A percentile compares a stretch with the other conserved stretches of the same genome.
Evolutionary conservation across 2,113 vertebrate genomes (phyloP).

Genomic region (Nothoprocta perdicaria): DNA sequence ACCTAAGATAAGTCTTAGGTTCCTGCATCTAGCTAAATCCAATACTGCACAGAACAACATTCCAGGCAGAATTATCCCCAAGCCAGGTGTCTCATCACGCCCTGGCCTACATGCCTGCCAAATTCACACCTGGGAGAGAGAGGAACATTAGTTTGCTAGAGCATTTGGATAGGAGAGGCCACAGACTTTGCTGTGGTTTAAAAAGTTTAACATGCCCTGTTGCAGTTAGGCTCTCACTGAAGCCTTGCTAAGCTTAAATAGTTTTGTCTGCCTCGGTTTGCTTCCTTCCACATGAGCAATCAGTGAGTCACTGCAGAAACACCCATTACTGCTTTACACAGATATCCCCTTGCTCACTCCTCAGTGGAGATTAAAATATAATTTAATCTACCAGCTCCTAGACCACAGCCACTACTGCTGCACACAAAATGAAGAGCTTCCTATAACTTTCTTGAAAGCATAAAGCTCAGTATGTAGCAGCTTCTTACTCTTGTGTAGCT

Average conservation of each 20-base stretch:
- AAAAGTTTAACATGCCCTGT: not conserved
- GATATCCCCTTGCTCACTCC: not conserved
- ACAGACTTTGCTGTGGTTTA: not conserved
- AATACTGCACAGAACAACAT: constrained; percentile 14
- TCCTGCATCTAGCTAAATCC: constrained; percentile 46
- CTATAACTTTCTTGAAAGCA: not conserved
- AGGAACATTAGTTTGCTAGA: not conserved
- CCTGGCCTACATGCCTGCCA: not conserved
- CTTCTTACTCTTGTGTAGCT: not conserved
- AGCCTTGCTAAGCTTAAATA: not conserved
- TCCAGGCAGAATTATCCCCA: constrained; percentile 41
- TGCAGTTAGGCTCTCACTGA: not conserved
- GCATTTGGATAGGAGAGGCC: not conserved
- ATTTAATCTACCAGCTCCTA: not conserved
- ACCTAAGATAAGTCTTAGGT: not conserved
- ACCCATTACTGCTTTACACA: not conserved
- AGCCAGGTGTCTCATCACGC: not conserved
- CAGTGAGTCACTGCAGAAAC: not conserved
- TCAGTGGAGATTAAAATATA: rapidly evolving
- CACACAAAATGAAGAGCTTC: not conserved
- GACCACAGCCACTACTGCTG: not conserved
- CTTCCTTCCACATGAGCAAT: not conserved
- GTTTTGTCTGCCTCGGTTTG: not conserved
- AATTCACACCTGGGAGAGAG: constrained; percentile 6
- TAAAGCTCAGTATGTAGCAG: not conserved